These are phyloP conservation scores for Eurystomus glaucurus DNA, from an alignment of 2,797 vertebrate species.

Conservation along the genomic window DNA sequence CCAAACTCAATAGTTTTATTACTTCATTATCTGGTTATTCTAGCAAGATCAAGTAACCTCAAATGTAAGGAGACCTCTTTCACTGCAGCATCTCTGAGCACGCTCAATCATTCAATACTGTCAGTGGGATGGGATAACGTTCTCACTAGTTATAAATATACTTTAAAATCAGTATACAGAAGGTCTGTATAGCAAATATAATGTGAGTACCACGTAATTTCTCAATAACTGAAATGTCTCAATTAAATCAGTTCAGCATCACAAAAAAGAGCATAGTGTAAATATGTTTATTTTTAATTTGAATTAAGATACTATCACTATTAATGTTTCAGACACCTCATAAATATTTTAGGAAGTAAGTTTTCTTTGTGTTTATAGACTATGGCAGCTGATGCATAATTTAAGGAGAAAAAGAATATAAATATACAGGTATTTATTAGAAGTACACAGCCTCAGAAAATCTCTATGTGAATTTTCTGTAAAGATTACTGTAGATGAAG, in stretches of 20 bases:
- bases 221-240: not conserved
- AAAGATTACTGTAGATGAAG: not conserved
- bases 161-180: not conserved
- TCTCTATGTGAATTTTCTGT: not conserved
- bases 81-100: not conserved
- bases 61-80: not conserved
- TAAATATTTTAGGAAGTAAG: slow-evolving; percentile 66
- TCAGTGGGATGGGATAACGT: accelerated
- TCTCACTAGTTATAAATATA: not conserved
- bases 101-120: not conserved
- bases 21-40: not conserved
- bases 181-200: not conserved
- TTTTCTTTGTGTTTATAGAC: slow-evolving; percentile 36
- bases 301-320: slow-evolving; percentile 33
- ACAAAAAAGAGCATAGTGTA: not conserved
- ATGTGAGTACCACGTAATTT: not conserved
- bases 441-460: not conserved
- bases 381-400: slow-evolving; percentile 33
- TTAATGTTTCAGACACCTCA: slow-evolving; percentile 59
- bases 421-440: not conserved
- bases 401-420: not conserved
- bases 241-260: not conserved
- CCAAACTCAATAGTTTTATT: not conserved
- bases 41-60: not conserved
- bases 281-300: slow-evolving; percentile 33